Evolutionary conservation across 2,888 invertebrate species (phyloP).

Genomic region (Pristionchus japonicus): DNA sequence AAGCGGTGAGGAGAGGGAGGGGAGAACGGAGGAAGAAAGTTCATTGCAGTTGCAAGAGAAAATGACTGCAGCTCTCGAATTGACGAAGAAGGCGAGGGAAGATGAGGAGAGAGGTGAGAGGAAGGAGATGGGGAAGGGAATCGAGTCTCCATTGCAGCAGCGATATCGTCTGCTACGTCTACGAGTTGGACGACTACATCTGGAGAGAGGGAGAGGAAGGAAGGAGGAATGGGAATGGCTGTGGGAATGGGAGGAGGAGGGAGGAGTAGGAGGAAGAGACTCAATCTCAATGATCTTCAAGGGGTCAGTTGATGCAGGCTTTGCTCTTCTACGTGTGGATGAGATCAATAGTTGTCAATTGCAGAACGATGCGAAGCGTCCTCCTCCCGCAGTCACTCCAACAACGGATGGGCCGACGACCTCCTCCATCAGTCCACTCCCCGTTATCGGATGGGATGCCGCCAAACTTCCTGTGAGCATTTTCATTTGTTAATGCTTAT

Average conservation of each 20-base stretch:
- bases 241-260: not conserved
- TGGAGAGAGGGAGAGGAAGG: constrained; percentile 1
- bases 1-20: not conserved
- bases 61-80: not conserved
- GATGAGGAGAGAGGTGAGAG: not conserved
- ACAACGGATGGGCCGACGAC: not conserved
- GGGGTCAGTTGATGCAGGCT: not conserved
- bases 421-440: not conserved
- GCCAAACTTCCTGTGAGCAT: not conserved
- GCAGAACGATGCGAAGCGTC: not conserved
- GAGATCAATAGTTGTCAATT: not conserved
- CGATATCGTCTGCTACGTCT: not conserved
- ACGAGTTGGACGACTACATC: constrained; percentile 5
- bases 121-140: not conserved
- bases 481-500: not conserved
- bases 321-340: not conserved
- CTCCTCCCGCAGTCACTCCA: not conserved
- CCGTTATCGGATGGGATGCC: not conserved
- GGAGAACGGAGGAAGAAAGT: not conserved
- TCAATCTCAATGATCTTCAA: not conserved
- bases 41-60: not conserved
- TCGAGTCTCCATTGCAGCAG: not conserved
- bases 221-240: not conserved
- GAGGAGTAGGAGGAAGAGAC: not conserved
- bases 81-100: not conserved